Base-by-base conservation (phyloP, 2,888 invertebrate species). In the Drosophila monieri region DNA sequence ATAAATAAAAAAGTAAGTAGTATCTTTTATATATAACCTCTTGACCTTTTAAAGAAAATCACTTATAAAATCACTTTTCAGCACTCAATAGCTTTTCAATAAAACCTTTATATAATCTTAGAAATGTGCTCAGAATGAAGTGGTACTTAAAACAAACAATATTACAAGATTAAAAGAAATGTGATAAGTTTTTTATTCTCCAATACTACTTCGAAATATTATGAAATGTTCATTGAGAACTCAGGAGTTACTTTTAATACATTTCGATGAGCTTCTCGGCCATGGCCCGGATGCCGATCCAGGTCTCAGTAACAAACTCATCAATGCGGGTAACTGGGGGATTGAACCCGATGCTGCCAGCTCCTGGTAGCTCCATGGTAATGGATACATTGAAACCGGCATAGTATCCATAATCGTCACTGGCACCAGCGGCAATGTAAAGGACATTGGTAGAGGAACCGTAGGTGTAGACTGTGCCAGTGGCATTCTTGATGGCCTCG, bases 371-470 rank as follows among this genome's bases (percentile, higher is more conserved):
- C 86, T 95, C 95, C 78, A 94, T 92, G 0, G 95, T 95, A 71
- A 93, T 95, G 0, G 94, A 86, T 8, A 95, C 89, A 5, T 93
- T 93, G 43, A 94, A 93, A 1, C 93, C 94, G 10, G 88, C 92
- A 56, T 74, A 48, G 89, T 94, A 94, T 0, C 93, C 94, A 89
- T 94, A 95, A 75, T 95, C 95, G 80, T 94, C 94, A 76, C 94
- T 93, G 6, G 94, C 94, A 0, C 95, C 95, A 18, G 93, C 91
- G 0, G 93, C 93, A 2, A 91, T 88, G 57, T 93, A 91, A 6
- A 93, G 77, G 0, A 92, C 91, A 76, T 92, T 92, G 0, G 93
- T 92, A 0, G 93, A 92, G 39, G 91, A 92, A 23, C 93, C 93
- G 4, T 92, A 86, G 0, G 32, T 77, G 55, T 93, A 93, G 2